Evolutionary conservation across 2,888 invertebrate species (phyloP), one percentile per base, ranked within the genome.

Genomic region (Acanthacorydalis orientalis): DNA sequence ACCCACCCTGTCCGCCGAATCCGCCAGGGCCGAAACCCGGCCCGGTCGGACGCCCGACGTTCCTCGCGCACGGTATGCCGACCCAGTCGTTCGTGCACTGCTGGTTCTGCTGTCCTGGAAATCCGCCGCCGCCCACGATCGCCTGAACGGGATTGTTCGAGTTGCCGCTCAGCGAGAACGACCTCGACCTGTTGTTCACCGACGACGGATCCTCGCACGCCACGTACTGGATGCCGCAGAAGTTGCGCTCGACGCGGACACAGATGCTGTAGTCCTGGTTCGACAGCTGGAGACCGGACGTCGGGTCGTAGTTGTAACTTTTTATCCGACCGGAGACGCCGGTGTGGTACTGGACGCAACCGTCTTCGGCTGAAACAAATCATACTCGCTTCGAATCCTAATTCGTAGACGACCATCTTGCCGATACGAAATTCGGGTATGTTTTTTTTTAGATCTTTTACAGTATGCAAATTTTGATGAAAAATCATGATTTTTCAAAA

Each of bases 261-360:
- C 90, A 91, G 52, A 88, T 80, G 52, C 86, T 83, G 61, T 91
- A 91, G 63, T 90, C 89, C 61, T 90, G 88, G 63, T 88, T 89
- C 48, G 88, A 87, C 14, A 90, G 72, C 58, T 89, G 87, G 2
- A 82, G 67, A 0, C 89, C 89, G 1, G 73, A 73, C 0, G 69
- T 68, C 0, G 82, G 75, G 54, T 89, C 85, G 60, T 83, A 91
- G 66, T 91, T 91, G 64, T 84, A 91, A 4, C 88, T 87, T 38
- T 76, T 76, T 11, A 90, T 73, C 49, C 82, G 80, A 0, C 90
- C 90, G 12, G 83, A 80, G 1, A 88, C 83, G 0, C 88, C 86
- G 0, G 77, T 80, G 65, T 74, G 80, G 59, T 83, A 84, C 57
- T 86, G 85, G n/a, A 85, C 68, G 56, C 85, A 86, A 1, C 82